A percentile compares a stretch with the other conserved stretches of the same genome.
These are phyloP conservation scores for Cistogaster globosa DNA, from an alignment of 2,888 invertebrate genomes.

Conservation along the genomic window DNA sequence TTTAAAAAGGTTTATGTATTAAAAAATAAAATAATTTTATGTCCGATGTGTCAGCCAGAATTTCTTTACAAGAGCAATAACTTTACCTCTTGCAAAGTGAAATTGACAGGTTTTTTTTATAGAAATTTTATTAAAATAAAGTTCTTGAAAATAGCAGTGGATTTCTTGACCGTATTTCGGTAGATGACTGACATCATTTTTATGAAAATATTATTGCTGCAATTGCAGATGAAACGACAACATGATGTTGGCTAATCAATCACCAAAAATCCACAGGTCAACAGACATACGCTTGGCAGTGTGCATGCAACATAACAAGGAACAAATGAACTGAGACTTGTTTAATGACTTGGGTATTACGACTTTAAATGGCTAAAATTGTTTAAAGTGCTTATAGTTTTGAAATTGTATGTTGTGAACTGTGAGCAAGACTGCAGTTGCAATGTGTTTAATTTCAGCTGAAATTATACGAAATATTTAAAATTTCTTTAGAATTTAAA, in stretches of 20 bases:
- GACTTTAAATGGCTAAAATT: background rate
- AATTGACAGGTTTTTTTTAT: too few relatives aligned
- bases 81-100: too few relatives aligned
- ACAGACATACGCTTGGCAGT: conserved; percentile 56
- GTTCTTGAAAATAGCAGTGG: too few relatives aligned
- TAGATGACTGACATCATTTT: background rate
- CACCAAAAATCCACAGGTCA: conserved; percentile 53
- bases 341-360: background rate
- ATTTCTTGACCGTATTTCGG: background rate
- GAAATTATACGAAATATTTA: background rate
- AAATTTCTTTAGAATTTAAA: conserved; percentile 23
- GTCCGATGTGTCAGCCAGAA: too few relatives aligned
- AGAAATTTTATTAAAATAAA: too few relatives aligned
- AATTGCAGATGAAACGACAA: conserved; percentile 41
- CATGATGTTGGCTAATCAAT: conserved; percentile 66
- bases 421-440: background rate
- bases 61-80: too few relatives aligned
- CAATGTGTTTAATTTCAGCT: background rate
- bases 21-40: too few relatives aligned
- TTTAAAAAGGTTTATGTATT: too few relatives aligned
- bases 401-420: background rate
- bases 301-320: conserved; percentile 52
- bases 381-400: conserved; percentile 27
- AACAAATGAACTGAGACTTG: conserved; percentile 22
- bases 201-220: background rate